Conservation (phyloP, 2,113 vertebrate species). For the Barbus barbus region DNA sequence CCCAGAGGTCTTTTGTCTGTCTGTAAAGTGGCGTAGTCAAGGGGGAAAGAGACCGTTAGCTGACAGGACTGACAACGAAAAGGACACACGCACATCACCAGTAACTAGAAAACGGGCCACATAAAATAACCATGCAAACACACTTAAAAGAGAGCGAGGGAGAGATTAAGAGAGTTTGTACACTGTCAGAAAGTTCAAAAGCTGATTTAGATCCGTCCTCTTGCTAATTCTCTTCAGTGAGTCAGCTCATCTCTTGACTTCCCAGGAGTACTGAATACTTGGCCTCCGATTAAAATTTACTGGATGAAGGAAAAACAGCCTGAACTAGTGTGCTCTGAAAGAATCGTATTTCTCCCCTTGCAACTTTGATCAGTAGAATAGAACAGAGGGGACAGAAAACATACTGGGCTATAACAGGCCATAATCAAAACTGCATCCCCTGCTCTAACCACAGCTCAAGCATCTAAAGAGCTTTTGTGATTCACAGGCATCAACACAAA, state of each 20-base stretch:
- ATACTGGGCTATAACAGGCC: not conserved
- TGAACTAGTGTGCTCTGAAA: too few relatives aligned
- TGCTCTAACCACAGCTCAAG: not conserved
- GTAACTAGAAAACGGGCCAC: not conserved
- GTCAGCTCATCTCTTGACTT: constrained; percentile 43
- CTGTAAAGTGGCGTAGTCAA: constrained; percentile 27
- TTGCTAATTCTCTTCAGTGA: constrained; percentile 51
- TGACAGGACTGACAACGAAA: constrained; percentile 43
- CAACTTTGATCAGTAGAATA: not conserved
- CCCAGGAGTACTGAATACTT: constrained; percentile 37
- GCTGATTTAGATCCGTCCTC: constrained; percentile 16
- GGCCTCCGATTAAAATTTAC: constrained; percentile 48
- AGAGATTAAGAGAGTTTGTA: constrained; percentile 26
- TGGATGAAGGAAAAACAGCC: not conserved
- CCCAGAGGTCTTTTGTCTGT: constrained; percentile 53
- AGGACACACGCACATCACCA: not conserved
- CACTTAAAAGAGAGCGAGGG: not conserved
- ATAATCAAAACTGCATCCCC: not conserved
- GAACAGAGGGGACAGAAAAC: not conserved
- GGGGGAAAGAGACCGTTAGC: constrained; percentile 41
- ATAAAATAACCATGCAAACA: not conserved
- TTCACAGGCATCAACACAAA: not conserved
- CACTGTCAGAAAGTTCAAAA: too few relatives aligned
- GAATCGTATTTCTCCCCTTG: too few relatives aligned
- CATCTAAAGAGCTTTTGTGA: not conserved